Conservation (phyloP, 2,797 vertebrate species). For the Tarsius wallacei region DNA sequence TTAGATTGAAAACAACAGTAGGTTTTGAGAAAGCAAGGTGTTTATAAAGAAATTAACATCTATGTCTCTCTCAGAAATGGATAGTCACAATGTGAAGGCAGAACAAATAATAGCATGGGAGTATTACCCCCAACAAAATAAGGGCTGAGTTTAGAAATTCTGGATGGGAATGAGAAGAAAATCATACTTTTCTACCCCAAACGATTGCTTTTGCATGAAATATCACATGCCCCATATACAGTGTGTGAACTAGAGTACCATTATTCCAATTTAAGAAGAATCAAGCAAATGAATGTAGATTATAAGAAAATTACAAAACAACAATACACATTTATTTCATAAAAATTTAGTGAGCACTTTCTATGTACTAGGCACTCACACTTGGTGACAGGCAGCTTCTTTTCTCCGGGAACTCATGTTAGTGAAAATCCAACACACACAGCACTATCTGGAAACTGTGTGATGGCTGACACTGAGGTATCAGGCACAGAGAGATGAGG, state of each 20-base stretch:
- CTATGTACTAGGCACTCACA: neutral
- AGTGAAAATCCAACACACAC: neutral
- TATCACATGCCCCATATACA: neutral
- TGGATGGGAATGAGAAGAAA: neutral
- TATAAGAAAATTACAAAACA: neutral
- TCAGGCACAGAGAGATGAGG: neutral
- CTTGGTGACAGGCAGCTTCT: neutral
- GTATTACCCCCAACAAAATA: neutral
- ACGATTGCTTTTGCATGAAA: neutral
- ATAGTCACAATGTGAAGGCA: neutral
- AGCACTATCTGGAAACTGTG: neutral
- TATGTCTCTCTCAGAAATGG: slow-evolving; percentile 54
- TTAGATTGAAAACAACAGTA: slow-evolving; percentile 69
- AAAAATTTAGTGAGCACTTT: neutral
- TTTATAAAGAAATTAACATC: slow-evolving; percentile 73
- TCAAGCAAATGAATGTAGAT: neutral
- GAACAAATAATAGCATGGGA: neutral
- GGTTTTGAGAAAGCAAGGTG: slow-evolving; percentile 56
- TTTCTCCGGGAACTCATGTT: neutral
- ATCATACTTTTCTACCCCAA: neutral
- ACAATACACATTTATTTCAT: neutral
- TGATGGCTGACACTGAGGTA: neutral
- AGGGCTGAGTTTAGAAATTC: neutral
- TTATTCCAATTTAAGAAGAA: neutral
- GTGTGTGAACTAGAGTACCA: neutral